Base-by-base conservation (phyloP, 2,797 vertebrate genomes). In the Muscicapa striata region DNA sequence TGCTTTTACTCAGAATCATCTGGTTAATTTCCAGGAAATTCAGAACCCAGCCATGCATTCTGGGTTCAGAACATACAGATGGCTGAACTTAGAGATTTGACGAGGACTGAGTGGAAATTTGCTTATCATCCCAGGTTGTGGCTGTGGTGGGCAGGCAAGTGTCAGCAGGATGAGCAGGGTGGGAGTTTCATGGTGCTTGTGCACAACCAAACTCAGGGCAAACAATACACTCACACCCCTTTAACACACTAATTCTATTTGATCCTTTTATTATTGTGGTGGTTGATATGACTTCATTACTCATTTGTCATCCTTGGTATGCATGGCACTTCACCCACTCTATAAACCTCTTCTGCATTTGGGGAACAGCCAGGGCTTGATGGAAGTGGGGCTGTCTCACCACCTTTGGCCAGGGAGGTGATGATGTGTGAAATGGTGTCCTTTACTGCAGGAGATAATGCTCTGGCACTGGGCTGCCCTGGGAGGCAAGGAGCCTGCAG, bases 21-120 rank as follows among this genome's bases (percentile, higher is more conserved):
- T 2, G 4, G 78, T 87, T 94, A 80, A 58, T 9, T 80, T 94
- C 58, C 69, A 81, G 82, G 72, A 93, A 95, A 93, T 66, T 66
- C 80, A 88, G 55, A 95, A 70, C 48, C 45, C 64, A 89, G 62
- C 36, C 4, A 0, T 41, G 41, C 32, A 29, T 68, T 85, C 67
- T 81, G 62, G 27, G 46, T 83, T 94, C 73, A 45, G 78, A 84
- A 92, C 0, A 1, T 48, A 52, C 22, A 66, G 75, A 49, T 41
- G 46, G 54, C 46, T 87, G 84, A 89, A 66, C 36, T 34, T 48
- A 20, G 49, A 58, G 62, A 75, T 66, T 48, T 59, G 43, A 62
- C 64, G 30, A 85, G 58, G 38, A 75, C 1, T 34, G 76, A 83
- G 49, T 55, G 75, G 49, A 22, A 89, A 40, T 87, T 94, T 70